Base-by-base conservation (phyloP, 1,140 invertebrate species). In the Pseudomyrmex flavicornis region DNA sequence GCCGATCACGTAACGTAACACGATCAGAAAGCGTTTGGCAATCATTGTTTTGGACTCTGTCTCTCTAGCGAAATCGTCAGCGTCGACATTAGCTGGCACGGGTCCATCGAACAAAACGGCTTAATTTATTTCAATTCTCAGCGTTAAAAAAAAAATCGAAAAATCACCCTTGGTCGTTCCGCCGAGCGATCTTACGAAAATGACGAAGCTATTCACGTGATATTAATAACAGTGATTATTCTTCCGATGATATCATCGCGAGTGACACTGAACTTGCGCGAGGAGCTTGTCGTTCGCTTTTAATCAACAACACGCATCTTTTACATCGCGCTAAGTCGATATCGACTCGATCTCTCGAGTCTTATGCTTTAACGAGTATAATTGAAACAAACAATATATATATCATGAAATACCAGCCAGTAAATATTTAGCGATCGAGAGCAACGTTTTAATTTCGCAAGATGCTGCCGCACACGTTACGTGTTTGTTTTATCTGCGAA, bases 31-130 rank as follows among this genome's bases (percentile, higher is more conserved):
- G 48, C 20, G n/a, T 86, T 88, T 80, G 26, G 52, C 54, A 46
- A 44, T 58, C 48, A 75, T 86, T 86, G 69, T 80, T 84, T 61
- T 76, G 58, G 56, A 76, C 48, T 66, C 20, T 50, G 72, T 26
- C n/a, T 35, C 8, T 59, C 58, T 59, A 83, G 76, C 56, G 77
- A 73, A 79, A 86, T 88, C 56, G 54, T 84, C 66, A 73, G 20
- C 35, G 65, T 83, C 72, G 79, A 46, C 17, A 88, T 89, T 77
- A 82, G 59, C 82, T 89, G 87, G 79, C 87, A 82, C 54, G 15
- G 13, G 20, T 73, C 85, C 87, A 88, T 62, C 62, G n/a, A 61
- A 61, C 13, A n/a, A 65, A 35, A 48, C 62, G 69, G 59, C 20
- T 63, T 74, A 35, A 44, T 52, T 79, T 77, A 44, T 0, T 26